These are phyloP conservation scores for Drosophila pseudoananassae DNA, from an alignment of 1,140 invertebrate genomes.

Conservation along the genomic window DNA sequence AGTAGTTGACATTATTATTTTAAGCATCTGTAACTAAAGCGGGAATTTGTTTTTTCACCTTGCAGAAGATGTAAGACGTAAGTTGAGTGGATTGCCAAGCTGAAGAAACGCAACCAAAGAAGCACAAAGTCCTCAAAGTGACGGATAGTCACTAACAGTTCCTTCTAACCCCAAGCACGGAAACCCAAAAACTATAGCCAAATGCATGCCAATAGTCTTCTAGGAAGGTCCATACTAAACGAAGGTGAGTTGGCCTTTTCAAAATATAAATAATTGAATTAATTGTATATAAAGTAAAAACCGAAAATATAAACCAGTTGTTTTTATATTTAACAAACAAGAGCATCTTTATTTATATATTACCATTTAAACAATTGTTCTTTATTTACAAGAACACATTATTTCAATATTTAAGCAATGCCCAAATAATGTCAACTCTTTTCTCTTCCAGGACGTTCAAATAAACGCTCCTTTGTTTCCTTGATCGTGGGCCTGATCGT, in stretches of 20 bases:
- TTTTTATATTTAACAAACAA: too few species aligned
- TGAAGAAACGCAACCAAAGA: conserved; percentile 65
- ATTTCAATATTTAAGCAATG: too few species aligned
- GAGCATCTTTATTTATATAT: too few species aligned
- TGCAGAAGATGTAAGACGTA: conserved; percentile 67
- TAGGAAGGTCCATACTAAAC: conserved; percentile 69
- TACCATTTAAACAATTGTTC: too few species aligned
- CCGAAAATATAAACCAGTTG: too few species aligned
- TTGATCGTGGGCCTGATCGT: conserved; percentile 76
- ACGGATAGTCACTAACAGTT: background rate
- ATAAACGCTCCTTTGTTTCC: conserved; percentile 75
- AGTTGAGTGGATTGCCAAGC: conserved; percentile 4
- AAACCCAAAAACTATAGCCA: conserved; percentile 31
- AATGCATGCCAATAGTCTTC: conserved; percentile 76
- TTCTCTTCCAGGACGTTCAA: conserved; percentile 59
- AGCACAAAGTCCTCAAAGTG: conserved; percentile 15
- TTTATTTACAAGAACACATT: too few species aligned
- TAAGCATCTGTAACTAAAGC: background rate
- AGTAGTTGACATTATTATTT: conserved; percentile 1
- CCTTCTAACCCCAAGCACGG: conserved; percentile 9
- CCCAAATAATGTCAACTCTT: too few species aligned
- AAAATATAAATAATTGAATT: background rate
- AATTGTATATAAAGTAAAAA: too few species aligned
- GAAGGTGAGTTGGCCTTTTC: conserved; percentile 54
- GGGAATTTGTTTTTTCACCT: conserved; percentile 1